Evolutionary conservation across 2,888 invertebrate genomes (phyloP).

Genomic region (Polyommatus iphigenia): DNA sequence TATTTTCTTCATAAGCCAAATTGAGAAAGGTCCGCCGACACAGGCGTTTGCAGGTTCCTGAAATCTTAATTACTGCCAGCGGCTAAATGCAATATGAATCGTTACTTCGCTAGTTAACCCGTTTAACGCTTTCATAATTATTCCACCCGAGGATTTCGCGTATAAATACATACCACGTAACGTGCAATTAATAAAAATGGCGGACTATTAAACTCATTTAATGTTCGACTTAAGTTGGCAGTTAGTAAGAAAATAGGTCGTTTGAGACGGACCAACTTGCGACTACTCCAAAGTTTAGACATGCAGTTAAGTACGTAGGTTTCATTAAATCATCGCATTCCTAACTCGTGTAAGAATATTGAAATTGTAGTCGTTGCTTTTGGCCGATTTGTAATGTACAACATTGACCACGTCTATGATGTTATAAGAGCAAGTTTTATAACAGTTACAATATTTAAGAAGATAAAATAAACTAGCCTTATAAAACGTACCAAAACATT

Average conservation of each 20-base stretch:
- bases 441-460: not conserved
- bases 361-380: not conserved
- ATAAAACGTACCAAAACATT: not conserved
- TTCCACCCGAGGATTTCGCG: constrained; percentile 34
- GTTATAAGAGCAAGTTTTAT: not conserved
- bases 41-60: constrained; percentile 66
- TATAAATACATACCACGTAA: constrained; percentile 10
- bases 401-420: not conserved
- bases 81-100: constrained; percentile 63
- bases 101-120: constrained; percentile 51
- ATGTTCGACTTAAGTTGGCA: constrained; percentile 23
- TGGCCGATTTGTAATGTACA: not conserved
- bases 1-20: constrained; percentile 36
- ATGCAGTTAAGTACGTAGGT: not conserved
- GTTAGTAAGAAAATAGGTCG: constrained; percentile 22
- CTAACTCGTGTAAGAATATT: not conserved
- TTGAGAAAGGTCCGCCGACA: constrained; percentile 57
- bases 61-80: constrained; percentile 72
- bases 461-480: not conserved
- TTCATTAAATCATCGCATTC: not conserved
- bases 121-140: constrained; percentile 38
- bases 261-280: constrained; percentile 1
- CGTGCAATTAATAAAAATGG: constrained; percentile 17
- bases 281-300: not conserved
- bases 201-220: not conserved